phyloP scores from a whole-genome alignment of 2,888 invertebrate genomes.

The Alentia gelatinosa region DNA sequence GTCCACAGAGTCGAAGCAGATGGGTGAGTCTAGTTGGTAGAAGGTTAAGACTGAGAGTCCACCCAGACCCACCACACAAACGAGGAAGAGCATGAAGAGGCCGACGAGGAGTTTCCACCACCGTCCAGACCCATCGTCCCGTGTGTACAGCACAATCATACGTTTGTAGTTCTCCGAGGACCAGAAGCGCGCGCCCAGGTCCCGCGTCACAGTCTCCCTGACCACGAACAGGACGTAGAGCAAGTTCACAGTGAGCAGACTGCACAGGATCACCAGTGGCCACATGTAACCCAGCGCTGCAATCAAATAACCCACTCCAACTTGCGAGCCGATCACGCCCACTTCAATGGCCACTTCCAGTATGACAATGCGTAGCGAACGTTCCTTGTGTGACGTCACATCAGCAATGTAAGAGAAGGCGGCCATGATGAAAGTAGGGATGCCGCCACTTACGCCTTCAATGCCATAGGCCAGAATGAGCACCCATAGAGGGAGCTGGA shows the following conservation, averaged over 20 bases:
- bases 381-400: constrained; percentile 5
- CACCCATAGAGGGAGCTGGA: neutral
- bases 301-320: constrained; percentile 33
- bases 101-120: constrained; percentile 28
- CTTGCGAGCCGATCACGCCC: neutral
- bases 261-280: neutral
- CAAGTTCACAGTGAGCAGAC: neutral
- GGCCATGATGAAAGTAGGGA: neutral
- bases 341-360: neutral
- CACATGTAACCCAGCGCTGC: constrained; percentile 6
- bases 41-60: neutral
- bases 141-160: neutral
- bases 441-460: constrained; percentile 22
- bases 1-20: constrained; percentile 34
- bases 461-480: neutral
- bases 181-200: neutral
- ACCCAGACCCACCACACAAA: neutral
- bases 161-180: neutral
- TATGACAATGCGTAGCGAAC: constrained; percentile 36
- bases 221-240: neutral
- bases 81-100: constrained; percentile 7
- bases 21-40: constrained; percentile 24
- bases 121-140: neutral
- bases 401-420: constrained; percentile 51
- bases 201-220: neutral